Percentiles rank a stretch among this genome's conserved stretches.
Conservation (phyloP, 64 coral and sea anemone species). For the Montipora efflorescens region DNA sequence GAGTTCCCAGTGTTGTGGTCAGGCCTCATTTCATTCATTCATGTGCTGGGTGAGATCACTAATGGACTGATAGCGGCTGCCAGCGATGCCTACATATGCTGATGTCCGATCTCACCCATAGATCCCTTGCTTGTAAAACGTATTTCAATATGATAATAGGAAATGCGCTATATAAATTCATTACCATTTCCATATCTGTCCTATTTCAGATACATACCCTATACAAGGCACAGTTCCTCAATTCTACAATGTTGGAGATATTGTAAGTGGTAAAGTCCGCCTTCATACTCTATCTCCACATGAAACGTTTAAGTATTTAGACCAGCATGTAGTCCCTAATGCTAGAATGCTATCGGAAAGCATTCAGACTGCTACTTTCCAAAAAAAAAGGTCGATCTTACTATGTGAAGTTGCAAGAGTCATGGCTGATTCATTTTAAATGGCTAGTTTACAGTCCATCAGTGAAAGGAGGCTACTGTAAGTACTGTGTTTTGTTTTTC, state of each 20-base stretch:
- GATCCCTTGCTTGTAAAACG: no score
- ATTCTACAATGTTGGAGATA: constrained; percentile 11
- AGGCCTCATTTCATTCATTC: no score
- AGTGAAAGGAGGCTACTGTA: constrained; percentile 17
- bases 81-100: no score
- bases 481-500: constrained; percentile 22
- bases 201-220: constrained; percentile 10
- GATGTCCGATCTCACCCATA: no score
- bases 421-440: constrained; percentile 14
- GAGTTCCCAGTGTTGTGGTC: no score
- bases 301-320: constrained; percentile 2
- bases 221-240: constrained; percentile 16
- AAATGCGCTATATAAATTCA: neutral
- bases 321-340: constrained; percentile 17
- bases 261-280: constrained; percentile 14
- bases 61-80: no score
- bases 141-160: no score
- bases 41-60: no score
- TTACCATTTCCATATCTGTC: neutral
- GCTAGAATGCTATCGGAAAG: constrained; percentile 13
- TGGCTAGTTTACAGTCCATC: constrained; percentile 24
- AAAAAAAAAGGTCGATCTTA: constrained; percentile 4
- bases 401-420: constrained; percentile 17
- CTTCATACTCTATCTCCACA: constrained; percentile 21
- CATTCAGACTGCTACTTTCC: neutral